These are phyloP conservation scores for Halcyon leucocephala DNA, from an alignment of 2,797 vertebrate genomes.

Conservation along the genomic window DNA sequence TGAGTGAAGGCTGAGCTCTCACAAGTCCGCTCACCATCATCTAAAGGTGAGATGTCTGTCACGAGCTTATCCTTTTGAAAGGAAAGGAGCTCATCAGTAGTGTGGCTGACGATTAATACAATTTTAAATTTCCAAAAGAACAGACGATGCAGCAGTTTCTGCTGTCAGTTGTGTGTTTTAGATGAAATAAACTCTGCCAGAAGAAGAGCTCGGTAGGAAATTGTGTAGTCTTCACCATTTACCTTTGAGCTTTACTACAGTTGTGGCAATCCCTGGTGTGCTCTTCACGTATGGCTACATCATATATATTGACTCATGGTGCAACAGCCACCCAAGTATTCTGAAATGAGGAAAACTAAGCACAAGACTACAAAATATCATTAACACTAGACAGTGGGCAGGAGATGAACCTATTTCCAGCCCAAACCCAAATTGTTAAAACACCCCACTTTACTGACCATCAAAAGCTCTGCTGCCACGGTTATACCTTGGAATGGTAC, in stretches of 20 bases:
- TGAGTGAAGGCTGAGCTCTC: background rate
- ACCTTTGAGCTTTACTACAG: background rate
- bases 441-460: background rate
- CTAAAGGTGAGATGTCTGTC: background rate
- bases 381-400: background rate
- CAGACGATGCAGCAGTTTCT: background rate
- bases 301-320: accelerated
- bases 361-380: background rate
- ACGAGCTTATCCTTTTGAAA: background rate
- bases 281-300: background rate
- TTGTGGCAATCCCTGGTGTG: background rate
- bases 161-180: background rate
- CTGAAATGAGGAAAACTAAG: background rate
- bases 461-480: background rate
- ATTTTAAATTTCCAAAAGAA: background rate
- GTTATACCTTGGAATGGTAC: background rate
- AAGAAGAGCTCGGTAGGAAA: background rate
- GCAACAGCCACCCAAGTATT: background rate
- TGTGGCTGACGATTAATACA: accelerated
- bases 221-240: background rate
- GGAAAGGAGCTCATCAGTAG: background rate
- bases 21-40: background rate
- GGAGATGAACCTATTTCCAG: background rate
- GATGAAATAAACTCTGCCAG: background rate
- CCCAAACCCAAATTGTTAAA: background rate